Base-by-base conservation (phyloP, 2,888 invertebrate genomes). In the Bombylius major region DNA sequence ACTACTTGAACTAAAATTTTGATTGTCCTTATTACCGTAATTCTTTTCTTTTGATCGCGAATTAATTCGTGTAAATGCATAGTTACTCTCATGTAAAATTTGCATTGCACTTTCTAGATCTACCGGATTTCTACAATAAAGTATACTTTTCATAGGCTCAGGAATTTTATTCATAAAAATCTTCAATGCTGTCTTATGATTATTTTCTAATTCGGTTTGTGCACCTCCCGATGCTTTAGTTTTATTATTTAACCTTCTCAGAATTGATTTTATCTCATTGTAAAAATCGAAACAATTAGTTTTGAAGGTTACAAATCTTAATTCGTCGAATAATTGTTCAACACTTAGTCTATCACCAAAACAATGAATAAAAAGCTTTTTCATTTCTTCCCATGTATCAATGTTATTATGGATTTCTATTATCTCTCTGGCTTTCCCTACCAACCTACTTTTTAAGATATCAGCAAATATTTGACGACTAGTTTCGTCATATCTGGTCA, bases 121-220 rank as follows among this genome's bases (percentile, higher is more conserved):
- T 11, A 51, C 53, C 3, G 60, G 59, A 39, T 60, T 56, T 54
- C 60, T 55, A 14, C 54, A 60, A 33, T 52, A 50, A 14, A 60
- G 44, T 34, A 60, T 56, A 11, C 58, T 53, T 32, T 55, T 56
- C 58, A 60, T 60, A 2, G 62, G 60, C 42, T 61, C 59, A 23
- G 61, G 61, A 4, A 62, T 59, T 59, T 61, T 61, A 13, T 50
- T 52, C 57, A 56, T 59, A 42, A 62, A 61, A 32, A 59, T 58
- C 47, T 59, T 57, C 3, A 62, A 50, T 5, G 63, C 61, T 13
- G 60, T 53, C 34, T 53, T 54, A 46, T 44, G 53, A 52, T 62
- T 61, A 50, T 62, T 61, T 52, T 51, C 51, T 23, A 51, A 45
- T 34, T 46, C 47, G 31, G 52, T 58, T 12, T 55, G 47, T 39